Percentiles rank a stretch among this genome's conserved stretches.
Conservation (phyloP, 1,140 invertebrate genomes). For the Orius insidiosus region DNA sequence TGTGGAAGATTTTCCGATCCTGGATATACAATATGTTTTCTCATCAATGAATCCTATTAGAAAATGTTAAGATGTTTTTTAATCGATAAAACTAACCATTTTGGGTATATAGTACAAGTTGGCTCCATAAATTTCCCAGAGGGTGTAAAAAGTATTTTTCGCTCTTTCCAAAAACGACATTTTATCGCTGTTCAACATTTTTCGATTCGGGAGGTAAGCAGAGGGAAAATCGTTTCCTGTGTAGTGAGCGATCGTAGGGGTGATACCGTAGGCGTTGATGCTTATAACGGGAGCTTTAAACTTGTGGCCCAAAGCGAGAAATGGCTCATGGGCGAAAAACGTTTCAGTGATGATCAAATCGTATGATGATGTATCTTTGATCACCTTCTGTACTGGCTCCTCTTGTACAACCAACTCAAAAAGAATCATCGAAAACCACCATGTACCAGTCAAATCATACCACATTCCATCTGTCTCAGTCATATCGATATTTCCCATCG, state of each 20-base stretch:
- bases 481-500: too few species aligned
- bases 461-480: too few species aligned
- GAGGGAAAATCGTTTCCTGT: constrained; percentile 8
- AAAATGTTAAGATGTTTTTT: background rate
- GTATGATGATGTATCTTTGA: constrained; percentile 15
- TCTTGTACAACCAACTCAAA: background rate
- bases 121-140: background rate
- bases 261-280: constrained; percentile 2
- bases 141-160: constrained; percentile 24
- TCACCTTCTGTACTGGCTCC: constrained; percentile 4
- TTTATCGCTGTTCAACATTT: constrained; percentile 28
- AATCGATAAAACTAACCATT: constrained; percentile 4
- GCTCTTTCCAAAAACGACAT: constrained; percentile 36
- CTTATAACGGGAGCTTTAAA: constrained; percentile 21
- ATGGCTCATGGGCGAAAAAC: constrained; percentile 23
- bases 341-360: constrained; percentile 23
- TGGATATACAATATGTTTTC: background rate
- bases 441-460: too few species aligned
- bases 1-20: constrained; percentile 16
- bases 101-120: constrained; percentile 6
- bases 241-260: constrained; percentile 1
- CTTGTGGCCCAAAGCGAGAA: constrained; percentile 22
- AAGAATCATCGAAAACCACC: too few species aligned
- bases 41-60: constrained; percentile 12
- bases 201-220: constrained; percentile 33